Percentiles rank a stretch among this genome's conserved stretches.
Evolutionary conservation across 1,140 invertebrate species (phyloP).

Genomic region (Philotrypesis tridentata): DNA sequence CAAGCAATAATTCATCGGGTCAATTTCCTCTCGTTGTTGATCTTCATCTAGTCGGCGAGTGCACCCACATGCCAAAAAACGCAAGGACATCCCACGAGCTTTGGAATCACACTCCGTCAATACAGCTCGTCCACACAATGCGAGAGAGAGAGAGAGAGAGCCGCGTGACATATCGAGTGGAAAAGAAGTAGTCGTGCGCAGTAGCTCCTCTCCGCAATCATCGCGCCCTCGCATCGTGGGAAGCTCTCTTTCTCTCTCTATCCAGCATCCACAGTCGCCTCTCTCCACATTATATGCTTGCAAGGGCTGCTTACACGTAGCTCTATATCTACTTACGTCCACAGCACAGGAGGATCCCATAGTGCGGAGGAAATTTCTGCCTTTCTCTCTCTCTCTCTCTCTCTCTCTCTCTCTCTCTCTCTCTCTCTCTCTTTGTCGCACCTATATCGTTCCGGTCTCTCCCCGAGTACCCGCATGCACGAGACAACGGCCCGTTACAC

Average conservation of each 20-base stretch:
- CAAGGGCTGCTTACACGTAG: background rate
- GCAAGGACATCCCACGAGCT: too few relatives aligned
- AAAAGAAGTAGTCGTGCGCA: background rate
- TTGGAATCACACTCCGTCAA: background rate
- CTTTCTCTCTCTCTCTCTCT: background rate
- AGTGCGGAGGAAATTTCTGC: background rate
- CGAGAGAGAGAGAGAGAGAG: background rate
- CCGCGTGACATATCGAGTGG: background rate
- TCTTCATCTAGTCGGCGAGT: too few relatives aligned
- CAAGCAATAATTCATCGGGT: too few relatives aligned
- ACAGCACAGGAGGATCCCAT: background rate
- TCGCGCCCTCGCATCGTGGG: background rate
- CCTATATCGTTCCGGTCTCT: slow-evolving; percentile 43
- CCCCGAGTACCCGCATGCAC: slow-evolving; percentile 70
- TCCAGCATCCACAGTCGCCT: too few relatives aligned
- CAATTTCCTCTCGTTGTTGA: too few relatives aligned
- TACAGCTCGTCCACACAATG: background rate
- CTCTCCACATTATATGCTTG: too few relatives aligned
- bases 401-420: slow-evolving; percentile 20
- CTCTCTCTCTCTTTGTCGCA: background rate
- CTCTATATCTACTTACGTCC: background rate
- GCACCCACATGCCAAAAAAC: too few relatives aligned
- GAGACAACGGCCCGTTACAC: slow-evolving; percentile 73
- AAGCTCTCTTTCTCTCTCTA: background rate
- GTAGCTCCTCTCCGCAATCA: background rate